phyloP scores from a whole-genome alignment of 2,888 invertebrate genomes.

The Ctena decussata region DNA sequence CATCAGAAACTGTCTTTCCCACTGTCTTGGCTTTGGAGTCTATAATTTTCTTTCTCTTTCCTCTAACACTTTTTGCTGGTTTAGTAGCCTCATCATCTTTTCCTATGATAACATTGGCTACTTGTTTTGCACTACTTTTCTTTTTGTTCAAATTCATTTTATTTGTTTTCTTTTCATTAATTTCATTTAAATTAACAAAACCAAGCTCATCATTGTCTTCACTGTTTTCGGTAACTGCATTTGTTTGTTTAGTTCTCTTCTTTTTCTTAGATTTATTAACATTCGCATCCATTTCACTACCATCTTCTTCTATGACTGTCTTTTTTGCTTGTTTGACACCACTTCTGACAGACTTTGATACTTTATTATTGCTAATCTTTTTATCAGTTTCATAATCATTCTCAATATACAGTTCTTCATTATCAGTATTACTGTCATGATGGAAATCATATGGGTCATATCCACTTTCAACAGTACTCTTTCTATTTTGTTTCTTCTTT shows the following conservation, averaged over 20 bases:
- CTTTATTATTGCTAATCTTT: background rate
- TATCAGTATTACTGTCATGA: background rate
- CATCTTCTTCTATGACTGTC: background rate
- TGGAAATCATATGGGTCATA: background rate
- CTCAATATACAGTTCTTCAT: background rate
- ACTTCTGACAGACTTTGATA: background rate
- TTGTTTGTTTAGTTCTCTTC: background rate
- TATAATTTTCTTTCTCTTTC: too few species aligned
- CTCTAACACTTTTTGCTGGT: too few species aligned
- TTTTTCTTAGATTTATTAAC: background rate
- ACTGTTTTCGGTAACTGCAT: background rate
- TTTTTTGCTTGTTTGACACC: background rate
- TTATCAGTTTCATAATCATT: background rate
- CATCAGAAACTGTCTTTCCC: background rate
- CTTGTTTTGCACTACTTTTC: too few species aligned
- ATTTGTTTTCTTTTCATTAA: background rate
- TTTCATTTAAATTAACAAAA: background rate
- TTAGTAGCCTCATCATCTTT: too few species aligned
- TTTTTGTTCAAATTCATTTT: slow-evolving; percentile 1
- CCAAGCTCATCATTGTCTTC: background rate
- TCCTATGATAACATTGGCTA: too few species aligned
- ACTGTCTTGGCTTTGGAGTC: background rate
- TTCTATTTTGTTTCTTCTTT: background rate
- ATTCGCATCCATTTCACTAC: background rate
- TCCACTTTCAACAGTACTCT: background rate